Conservation (phyloP, 2,113 vertebrate species). For the Cyanoderma ruficeps region DNA sequence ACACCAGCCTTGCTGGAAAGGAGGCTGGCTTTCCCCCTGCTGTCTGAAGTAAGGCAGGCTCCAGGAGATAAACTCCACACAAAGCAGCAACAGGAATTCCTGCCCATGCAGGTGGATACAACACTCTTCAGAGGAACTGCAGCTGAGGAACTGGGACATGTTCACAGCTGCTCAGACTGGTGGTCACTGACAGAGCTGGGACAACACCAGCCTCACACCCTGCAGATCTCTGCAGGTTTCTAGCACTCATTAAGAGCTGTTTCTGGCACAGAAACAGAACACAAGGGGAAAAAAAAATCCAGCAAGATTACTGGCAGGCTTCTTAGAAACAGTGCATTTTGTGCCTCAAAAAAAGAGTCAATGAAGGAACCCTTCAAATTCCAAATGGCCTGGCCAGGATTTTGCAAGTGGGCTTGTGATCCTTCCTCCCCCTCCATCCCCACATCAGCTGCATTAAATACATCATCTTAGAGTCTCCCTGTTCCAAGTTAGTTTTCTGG, state of each 20-base stretch:
- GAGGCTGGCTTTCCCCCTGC: background rate
- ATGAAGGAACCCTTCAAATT: background rate
- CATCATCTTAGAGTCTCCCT: background rate
- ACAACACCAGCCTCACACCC: background rate
- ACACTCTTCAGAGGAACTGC: background rate
- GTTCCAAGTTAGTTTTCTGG: background rate
- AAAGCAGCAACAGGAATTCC: background rate
- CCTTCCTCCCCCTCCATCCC: background rate
- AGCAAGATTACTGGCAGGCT: background rate
- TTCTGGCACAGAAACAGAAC: slow-evolving; percentile 21
- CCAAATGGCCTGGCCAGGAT: background rate
- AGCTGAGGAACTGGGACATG: background rate
- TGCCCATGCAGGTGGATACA: background rate
- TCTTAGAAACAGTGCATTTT: background rate
- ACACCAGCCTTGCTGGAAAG: background rate
- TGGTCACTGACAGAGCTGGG: background rate
- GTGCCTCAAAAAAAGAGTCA: background rate
- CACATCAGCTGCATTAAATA: background rate
- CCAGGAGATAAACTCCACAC: background rate
- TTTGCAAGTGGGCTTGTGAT: background rate
- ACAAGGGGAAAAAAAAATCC: background rate
- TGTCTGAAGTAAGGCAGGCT: background rate
- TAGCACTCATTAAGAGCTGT: slow-evolving; percentile 45
- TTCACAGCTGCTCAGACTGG: background rate
- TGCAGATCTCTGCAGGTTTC: slow-evolving; percentile 19